Percentiles rank a stretch among this genome's conserved stretches.
phyloP scores from a whole-genome alignment of 2,113 vertebrate species.

The Toxostoma redivivum region DNA sequence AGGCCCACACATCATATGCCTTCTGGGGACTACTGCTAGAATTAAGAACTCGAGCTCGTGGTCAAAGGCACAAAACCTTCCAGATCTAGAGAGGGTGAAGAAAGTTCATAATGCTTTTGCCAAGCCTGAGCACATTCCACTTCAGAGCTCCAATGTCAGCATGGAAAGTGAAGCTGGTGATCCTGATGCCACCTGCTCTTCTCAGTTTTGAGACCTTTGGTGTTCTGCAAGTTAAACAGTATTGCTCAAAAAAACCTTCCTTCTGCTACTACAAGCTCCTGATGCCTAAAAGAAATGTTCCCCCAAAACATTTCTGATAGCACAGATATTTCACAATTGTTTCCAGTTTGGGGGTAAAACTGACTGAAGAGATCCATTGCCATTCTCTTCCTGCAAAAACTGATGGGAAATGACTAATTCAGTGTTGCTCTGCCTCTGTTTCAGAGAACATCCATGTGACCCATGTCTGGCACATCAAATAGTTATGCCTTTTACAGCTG shows the following conservation, averaged over 20 bases:
- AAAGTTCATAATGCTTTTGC: neutral
- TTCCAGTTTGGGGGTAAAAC: rapidly evolving
- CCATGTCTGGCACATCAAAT: neutral
- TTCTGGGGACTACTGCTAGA: neutral
- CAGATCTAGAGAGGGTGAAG: neutral
- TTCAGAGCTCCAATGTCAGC: neutral
- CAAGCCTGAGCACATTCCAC: neutral
- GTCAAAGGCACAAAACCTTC: neutral
- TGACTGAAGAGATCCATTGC: neutral
- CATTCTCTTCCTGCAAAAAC: neutral
- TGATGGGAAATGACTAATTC: neutral
- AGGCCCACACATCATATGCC: neutral
- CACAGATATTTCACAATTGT: neutral
- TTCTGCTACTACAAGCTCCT: neutral
- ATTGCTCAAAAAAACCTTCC: neutral
- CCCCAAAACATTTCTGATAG: neutral
- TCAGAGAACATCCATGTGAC: neutral
- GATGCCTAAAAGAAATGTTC: rapidly evolving
- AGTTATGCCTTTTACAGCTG: neutral
- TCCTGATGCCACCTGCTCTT: neutral
- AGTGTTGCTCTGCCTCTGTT: neutral
- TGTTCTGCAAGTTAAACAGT: neutral
- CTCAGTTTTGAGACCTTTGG: neutral
- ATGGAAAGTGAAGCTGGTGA: neutral
- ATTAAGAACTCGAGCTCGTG: neutral